These are phyloP conservation scores for Acestrorhynchus altus DNA, from an alignment of 2,797 vertebrate species.

Conservation along the genomic window DNA sequence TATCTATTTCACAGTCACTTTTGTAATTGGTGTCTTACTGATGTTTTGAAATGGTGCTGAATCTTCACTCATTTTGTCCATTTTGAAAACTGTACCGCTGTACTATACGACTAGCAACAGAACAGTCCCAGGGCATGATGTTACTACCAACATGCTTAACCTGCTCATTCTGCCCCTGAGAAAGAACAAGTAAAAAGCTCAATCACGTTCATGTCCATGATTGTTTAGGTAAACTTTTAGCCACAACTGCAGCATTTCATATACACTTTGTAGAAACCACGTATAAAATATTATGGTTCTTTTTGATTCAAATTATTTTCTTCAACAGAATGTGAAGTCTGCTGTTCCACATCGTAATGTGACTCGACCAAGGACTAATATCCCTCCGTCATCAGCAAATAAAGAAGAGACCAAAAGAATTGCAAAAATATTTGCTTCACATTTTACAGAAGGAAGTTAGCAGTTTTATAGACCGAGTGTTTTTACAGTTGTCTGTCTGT, in stretches of 20 bases:
- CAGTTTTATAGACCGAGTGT: conserved; percentile 1
- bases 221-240: too few species aligned
- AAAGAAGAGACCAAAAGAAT: conserved; percentile 78
- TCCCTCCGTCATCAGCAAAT: conserved; percentile 71
- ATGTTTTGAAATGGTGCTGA: too few species aligned
- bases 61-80: too few species aligned
- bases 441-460: conserved; percentile 67
- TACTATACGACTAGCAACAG: too few species aligned
- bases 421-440: conserved; percentile 77
- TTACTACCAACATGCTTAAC: too few species aligned
- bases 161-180: too few species aligned
- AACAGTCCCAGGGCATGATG: too few species aligned
- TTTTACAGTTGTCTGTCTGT: conserved; percentile 24
- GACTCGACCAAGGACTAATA: conserved; percentile 61
- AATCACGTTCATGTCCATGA: too few species aligned
- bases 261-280: not conserved
- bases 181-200: too few species aligned
- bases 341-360: conserved; percentile 48
- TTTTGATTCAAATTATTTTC: conserved; percentile 19
- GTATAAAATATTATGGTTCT: not conserved
- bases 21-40: too few species aligned
- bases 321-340: conserved; percentile 60
- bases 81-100: too few species aligned
- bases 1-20: too few species aligned
- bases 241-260: not conserved